These are phyloP conservation scores for Agrotis segetum DNA, from an alignment of 2,888 invertebrate genomes.

Conservation along the genomic window DNA sequence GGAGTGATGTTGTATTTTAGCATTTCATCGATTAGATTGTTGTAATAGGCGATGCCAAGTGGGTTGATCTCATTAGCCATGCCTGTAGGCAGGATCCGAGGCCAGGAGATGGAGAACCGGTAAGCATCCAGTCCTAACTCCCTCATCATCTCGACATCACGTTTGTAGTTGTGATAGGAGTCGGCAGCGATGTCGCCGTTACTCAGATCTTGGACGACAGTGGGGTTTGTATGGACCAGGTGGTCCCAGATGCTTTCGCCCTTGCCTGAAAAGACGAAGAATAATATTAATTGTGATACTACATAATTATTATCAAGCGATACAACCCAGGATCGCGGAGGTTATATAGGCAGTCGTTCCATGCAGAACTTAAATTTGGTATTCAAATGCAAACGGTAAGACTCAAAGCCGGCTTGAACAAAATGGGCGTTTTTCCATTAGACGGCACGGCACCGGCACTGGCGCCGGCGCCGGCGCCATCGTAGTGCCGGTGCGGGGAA, in stretches of 20 bases:
- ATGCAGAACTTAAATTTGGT: no score
- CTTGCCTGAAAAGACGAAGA: constrained; percentile 72
- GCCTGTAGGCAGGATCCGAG: constrained; percentile 91
- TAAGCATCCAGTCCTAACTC: constrained; percentile 86
- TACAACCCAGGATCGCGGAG: no score
- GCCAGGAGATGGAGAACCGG: constrained; percentile 92
- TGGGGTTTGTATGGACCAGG: constrained; percentile 71
- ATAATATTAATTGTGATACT: no score
- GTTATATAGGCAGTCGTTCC: no score
- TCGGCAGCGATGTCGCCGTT: constrained; percentile 91
- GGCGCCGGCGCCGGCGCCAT: no score
- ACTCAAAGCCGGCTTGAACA: no score
- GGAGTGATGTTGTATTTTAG: constrained; percentile 91
- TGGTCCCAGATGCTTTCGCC: constrained; percentile 77
- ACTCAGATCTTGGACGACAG: constrained; percentile 71
- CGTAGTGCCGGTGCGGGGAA: no score
- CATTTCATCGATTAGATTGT: constrained; percentile 91
- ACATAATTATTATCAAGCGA: no score
- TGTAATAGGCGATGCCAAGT: constrained; percentile 92
- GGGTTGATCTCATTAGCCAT: constrained; percentile 87
- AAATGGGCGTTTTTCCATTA: no score
- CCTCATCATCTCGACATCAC: constrained; percentile 86
- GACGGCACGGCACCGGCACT: no score
- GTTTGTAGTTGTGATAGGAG: constrained; percentile 90
- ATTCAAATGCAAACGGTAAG: no score